Percentiles rank a stretch among this genome's conserved stretches.
phyloP scores from a whole-genome alignment of 1,140 invertebrate species.

The Drosophila ohnishii region DNA sequence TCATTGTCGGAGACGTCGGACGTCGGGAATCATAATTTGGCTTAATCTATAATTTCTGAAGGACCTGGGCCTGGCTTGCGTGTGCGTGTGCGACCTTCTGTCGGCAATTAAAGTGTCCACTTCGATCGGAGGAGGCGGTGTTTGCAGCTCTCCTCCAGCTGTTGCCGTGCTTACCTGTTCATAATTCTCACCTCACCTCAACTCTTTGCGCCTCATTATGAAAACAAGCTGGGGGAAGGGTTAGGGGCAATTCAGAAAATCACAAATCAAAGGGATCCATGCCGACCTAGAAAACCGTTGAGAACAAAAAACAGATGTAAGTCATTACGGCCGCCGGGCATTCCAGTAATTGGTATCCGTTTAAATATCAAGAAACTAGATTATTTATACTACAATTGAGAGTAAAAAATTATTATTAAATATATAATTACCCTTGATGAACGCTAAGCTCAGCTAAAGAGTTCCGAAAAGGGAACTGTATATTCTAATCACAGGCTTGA shows the following conservation, averaged over 20 bases:
- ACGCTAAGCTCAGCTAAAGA: too few relatives aligned
- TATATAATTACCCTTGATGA: neutral
- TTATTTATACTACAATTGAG: neutral
- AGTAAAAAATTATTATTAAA: neutral
- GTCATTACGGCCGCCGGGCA: neutral
- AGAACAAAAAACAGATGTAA: neutral
- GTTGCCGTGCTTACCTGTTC: constrained; percentile 20
- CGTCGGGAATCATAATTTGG: constrained; percentile 52
- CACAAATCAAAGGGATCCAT: constrained; percentile 63
- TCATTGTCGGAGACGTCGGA: constrained; percentile 37
- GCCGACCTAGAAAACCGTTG: constrained; percentile 43
- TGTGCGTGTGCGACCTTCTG: constrained; percentile 63
- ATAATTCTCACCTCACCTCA: constrained; percentile 50
- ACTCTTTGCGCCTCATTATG: constrained; percentile 58
- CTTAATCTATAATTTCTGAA: constrained; percentile 44
- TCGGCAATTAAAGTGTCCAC: constrained; percentile 65
- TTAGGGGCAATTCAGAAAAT: constrained; percentile 4
- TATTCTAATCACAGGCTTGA: neutral
- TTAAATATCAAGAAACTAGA: neutral
- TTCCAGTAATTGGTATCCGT: neutral
- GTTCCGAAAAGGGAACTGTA: neutral
- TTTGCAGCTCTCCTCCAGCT: neutral
- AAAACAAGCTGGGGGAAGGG: constrained; percentile 38
- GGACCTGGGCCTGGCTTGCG: constrained; percentile 16
- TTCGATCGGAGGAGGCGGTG: constrained; percentile 13